A percentile compares a stretch with the other conserved stretches of the same genome.
phyloP scores from a whole-genome alignment of 2,888 invertebrate species.

The Coenonympha glycerion region DNA sequence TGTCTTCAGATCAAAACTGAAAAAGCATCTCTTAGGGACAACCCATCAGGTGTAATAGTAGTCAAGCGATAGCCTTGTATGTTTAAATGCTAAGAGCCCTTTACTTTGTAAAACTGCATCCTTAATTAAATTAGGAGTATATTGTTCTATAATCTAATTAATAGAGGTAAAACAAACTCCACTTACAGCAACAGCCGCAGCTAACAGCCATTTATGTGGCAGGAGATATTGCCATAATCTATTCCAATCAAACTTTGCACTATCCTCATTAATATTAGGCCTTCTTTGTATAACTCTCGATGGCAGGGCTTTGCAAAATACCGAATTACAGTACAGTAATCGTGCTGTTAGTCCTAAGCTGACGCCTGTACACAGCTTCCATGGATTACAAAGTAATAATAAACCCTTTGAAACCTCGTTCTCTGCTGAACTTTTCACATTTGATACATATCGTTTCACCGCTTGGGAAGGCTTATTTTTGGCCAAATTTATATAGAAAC shows the following conservation, averaged over 20 bases:
- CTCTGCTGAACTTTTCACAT: constrained; percentile 43
- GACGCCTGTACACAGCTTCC: constrained; percentile 67
- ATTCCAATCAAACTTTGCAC: constrained; percentile 84
- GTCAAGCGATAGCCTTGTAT: no score
- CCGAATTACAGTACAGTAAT: constrained; percentile 66
- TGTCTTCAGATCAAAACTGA: no score
- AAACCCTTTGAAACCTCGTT: constrained; percentile 46
- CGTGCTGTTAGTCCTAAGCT: constrained; percentile 59
- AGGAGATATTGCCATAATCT: constrained; percentile 82
- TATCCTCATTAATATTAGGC: constrained; percentile 63
- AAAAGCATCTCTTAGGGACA: no score
- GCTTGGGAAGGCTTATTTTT: constrained; percentile 52
- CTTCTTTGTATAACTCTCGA: constrained; percentile 77
- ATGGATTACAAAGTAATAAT: constrained; percentile 54
- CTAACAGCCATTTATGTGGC: constrained; percentile 85
- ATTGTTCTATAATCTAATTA: no score
- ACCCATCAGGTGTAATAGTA: no score
- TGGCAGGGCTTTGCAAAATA: constrained; percentile 78
- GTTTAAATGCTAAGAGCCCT: no score
- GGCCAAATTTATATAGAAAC: constrained; percentile 45
- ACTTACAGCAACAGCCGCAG: constrained; percentile 87
- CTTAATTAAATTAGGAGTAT: no score
- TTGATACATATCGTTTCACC: constrained; percentile 47
- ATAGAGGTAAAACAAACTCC: no score
- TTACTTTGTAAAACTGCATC: no score